Percentiles rank a stretch among this genome's conserved stretches.
Conservation (phyloP, 2,797 vertebrate genomes). For the Danio tinwini region DNA sequence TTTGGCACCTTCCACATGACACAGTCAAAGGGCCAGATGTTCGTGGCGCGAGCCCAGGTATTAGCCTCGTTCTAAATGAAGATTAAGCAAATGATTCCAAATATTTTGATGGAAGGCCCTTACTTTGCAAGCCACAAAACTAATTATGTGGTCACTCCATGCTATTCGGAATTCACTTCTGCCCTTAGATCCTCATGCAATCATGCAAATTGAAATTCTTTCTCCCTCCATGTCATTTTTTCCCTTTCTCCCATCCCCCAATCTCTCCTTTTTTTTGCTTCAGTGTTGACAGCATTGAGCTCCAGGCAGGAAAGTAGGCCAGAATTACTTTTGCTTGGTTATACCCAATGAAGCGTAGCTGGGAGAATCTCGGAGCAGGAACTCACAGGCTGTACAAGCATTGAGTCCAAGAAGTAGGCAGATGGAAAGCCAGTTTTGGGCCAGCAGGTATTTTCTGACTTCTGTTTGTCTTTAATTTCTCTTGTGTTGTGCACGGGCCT, state of each 20-base stretch:
- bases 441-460: slow-evolving; percentile 80
- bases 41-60: slow-evolving; percentile 50
- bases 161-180: slow-evolving; percentile 5
- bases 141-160: slow-evolving; percentile 56
- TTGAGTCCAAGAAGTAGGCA: slow-evolving; percentile 69
- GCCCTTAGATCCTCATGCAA: slow-evolving; percentile 46
- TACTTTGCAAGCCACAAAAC: slow-evolving; percentile 46
- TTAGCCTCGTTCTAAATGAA: slow-evolving; percentile 40
- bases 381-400: slow-evolving; percentile 53
- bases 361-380: slow-evolving; percentile 60
- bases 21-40: slow-evolving; percentile 56
- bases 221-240: slow-evolving; percentile 49
- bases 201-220: slow-evolving; percentile 57
- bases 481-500: slow-evolving; percentile 58
- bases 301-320: slow-evolving; percentile 80
- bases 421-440: slow-evolving; percentile 79
- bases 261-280: slow-evolving; percentile 55
- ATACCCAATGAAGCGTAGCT: slow-evolving; percentile 81
- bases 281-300: slow-evolving; percentile 67
- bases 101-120: slow-evolving; percentile 54
- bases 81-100: slow-evolving; percentile 58
- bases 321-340: slow-evolving; percentile 83
- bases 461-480: slow-evolving; percentile 75
- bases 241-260: slow-evolving; percentile 15
- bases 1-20: slow-evolving; percentile 56